Base-by-base conservation (phyloP, 2,888 invertebrate species). In the Diachrysia chrysitis region DNA sequence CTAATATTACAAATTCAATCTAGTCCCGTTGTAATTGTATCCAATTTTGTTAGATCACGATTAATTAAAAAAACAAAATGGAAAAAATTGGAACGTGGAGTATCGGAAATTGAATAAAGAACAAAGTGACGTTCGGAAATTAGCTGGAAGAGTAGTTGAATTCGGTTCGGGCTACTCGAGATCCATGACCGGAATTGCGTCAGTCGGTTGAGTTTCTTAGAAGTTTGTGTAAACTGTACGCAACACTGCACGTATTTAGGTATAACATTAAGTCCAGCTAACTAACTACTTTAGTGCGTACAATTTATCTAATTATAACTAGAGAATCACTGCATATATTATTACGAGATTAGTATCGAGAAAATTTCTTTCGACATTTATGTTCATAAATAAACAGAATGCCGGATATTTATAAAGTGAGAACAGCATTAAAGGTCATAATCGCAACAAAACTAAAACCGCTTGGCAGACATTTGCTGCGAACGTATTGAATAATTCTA, bases 61-160 rank as follows among this genome's bases (percentile, higher is more conserved):
- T 81, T 87, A 81, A 86, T 87, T 85, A 82, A 84, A 82, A 84
- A 83, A 79, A 83, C 85, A 81, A 83, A 79, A 69, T 17, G 66
- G 70, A 81, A 83, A 76, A 87, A 89, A 89, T 90, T 89, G 86
- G 86, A 87, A 85, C 83, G 83, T 80, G 84, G 86, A 87, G 89
- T 85, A 92, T 90, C 94, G 95, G 95, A 95, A 94, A 95, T 95
- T 94, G 93, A 95, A 94, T 95, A 93, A 93, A 94, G 93, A 94
- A 94, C 92, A 92, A 94, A 94, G 93, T 93, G 94, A 89, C 93
- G 92, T 91, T 93, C 94, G 95, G 95, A 95, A 94, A 95, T 95
- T 94, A 94, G 89, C 91, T 91, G 88, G 88, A 92, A 91, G 90
- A 93, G 94, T 91, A 93, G 88, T 82, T 89, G 90, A 92, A 92